A percentile compares a stretch with the other conserved stretches of the same genome.
phyloP scores from a whole-genome alignment of 2,888 invertebrate genomes.

The Orthosia gothica region DNA sequence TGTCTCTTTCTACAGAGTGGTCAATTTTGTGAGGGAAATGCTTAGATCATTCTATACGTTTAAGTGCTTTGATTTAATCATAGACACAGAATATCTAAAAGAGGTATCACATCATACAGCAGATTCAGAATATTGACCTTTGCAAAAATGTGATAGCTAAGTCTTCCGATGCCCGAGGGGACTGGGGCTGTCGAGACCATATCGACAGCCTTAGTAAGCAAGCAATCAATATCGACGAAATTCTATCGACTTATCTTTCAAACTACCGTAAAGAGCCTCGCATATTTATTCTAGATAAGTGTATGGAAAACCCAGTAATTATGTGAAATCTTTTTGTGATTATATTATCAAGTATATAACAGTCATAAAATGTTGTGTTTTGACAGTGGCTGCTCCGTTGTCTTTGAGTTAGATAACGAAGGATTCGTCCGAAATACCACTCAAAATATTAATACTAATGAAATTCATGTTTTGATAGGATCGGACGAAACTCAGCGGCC shows the following conservation, averaged over 20 bases:
- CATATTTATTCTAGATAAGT: not conserved
- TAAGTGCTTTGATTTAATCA: too few species aligned
- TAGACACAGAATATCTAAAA: too few species aligned
- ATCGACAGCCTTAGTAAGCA: not conserved
- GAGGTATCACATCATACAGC: too few species aligned
- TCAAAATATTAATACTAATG: too few species aligned
- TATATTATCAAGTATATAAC: conserved; percentile 6
- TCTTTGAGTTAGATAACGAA: conserved; percentile 13
- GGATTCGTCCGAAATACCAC: too few species aligned
- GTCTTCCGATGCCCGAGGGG: not conserved
- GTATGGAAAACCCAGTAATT: conserved; percentile 21
- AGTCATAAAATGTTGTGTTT: conserved; percentile 30
- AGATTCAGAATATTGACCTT: not conserved
- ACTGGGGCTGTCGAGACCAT: not conserved
- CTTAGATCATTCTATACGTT: too few species aligned
- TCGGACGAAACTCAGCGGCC: too few species aligned
- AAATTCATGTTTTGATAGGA: too few species aligned
- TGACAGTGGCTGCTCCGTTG: not conserved
- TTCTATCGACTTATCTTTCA: not conserved
- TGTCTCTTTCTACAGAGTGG: too few species aligned
- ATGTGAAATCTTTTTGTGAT: conserved; percentile 14
- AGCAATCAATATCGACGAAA: not conserved
- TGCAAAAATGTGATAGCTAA: not conserved
- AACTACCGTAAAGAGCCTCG: not conserved
- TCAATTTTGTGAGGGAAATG: too few species aligned